Percentiles rank a stretch among this genome's conserved stretches.
Evolutionary conservation across 2,113 vertebrate genomes (phyloP).

Genomic region (Lophochroa leadbeateri): DNA sequence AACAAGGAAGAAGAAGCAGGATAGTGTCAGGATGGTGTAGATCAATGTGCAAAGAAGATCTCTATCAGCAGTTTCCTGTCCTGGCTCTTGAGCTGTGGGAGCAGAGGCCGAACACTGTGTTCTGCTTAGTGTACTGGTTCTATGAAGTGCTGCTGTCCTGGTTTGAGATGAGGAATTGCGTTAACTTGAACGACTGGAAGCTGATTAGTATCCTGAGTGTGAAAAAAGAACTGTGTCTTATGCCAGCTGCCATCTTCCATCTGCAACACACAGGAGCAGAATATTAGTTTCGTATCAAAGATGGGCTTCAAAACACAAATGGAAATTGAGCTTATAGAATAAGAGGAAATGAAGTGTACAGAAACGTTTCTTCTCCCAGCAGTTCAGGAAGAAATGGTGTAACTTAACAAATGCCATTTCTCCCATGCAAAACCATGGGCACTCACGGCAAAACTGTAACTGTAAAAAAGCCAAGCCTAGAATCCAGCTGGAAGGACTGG

Average conservation of each 20-base stretch:
- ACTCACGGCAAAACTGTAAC: background rate
- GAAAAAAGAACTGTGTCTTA: conserved; percentile 89
- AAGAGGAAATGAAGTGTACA: background rate
- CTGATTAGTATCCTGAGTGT: conserved; percentile 88
- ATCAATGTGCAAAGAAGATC: too few species aligned
- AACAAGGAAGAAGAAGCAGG: too few species aligned
- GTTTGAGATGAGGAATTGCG: conserved; percentile 72
- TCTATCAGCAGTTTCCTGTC: too few species aligned
- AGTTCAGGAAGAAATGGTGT: background rate
- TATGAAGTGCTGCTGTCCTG: conserved; percentile 77
- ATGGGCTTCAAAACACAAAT: background rate
- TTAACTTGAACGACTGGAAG: conserved; percentile 88
- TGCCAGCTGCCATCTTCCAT: conserved; percentile 93
- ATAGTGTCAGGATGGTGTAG: too few species aligned
- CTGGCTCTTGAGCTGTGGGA: too few species aligned
- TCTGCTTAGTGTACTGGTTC: too few species aligned
- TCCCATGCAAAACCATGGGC: background rate
- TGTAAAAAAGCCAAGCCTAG: background rate
- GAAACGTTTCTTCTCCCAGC: background rate
- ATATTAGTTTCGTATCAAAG: background rate
- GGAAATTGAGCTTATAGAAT: background rate
- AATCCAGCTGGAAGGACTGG: background rate
- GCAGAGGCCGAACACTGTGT: too few species aligned
- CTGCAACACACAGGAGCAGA: conserved; percentile 74
- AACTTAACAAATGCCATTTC: background rate